Evolutionary conservation across 2,888 invertebrate species (phyloP).

Genomic region (Apamea crenata): DNA sequence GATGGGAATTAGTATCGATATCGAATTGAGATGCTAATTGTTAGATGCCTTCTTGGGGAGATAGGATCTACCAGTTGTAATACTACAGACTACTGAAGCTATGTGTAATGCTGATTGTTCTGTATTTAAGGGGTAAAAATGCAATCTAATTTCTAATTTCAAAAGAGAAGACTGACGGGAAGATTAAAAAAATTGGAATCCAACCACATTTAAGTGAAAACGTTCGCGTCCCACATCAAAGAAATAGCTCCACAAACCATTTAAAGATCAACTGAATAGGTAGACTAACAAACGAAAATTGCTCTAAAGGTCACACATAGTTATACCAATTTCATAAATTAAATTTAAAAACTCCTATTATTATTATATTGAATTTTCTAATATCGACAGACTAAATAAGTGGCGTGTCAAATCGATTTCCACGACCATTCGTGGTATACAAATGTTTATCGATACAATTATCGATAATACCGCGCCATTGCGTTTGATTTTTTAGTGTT

Average conservation of each 20-base stretch:
- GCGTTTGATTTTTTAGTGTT: conserved; percentile 79
- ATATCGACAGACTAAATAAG: conserved; percentile 57
- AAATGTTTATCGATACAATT: conserved; percentile 69
- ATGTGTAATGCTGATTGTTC: neutral
- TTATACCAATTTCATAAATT: conserved; percentile 60
- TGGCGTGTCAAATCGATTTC: conserved; percentile 66
- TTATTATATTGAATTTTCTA: conserved; percentile 54
- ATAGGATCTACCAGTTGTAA: neutral
- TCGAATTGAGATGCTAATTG: conserved; percentile 14
- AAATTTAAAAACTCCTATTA: conserved; percentile 62
- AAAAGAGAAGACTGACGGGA: neutral
- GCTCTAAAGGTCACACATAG: conserved; percentile 53
- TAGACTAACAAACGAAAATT: conserved; percentile 48
- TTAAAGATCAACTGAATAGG: conserved; percentile 31
- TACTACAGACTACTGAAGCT: neutral
- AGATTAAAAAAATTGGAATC: neutral
- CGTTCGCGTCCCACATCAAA: conserved; percentile 6
- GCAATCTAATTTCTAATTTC: neutral
- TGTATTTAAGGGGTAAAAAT: neutral
- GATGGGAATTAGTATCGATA: conserved; percentile 68
- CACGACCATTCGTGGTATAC: conserved; percentile 54
- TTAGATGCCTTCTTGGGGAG: neutral
- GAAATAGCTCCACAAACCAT: conserved; percentile 24
- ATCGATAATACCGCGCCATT: conserved; percentile 66
- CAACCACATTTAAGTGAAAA: neutral